Evolutionary conservation across 2,888 invertebrate species (phyloP), one percentile per base, ranked within the genome.

Genomic region (Heliconius sara): DNA sequence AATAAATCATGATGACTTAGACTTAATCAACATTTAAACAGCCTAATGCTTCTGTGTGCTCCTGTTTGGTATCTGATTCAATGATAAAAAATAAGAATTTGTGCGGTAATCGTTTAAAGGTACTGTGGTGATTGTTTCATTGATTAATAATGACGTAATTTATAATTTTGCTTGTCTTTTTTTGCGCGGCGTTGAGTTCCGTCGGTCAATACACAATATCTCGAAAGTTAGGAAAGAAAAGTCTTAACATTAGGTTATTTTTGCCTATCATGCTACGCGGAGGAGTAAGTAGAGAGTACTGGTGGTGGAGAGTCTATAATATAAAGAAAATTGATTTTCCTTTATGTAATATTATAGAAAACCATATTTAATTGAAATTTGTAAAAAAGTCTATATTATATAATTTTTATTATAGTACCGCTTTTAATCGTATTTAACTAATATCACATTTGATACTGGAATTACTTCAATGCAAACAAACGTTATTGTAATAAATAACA

Each of bases 11-110:
- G n/a, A 16, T 60, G 34, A 39, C 16, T 22, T 30, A 22, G 7
- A 60, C 16, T 60, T 34, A 73, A 34, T 73, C 60, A 39, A 60
- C 25, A 73, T 60, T 34, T 30, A 30, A 72, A 68, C 25, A 34
- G n/a, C 68, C 72, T 72, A 72, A 39, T 60, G 10, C 73, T 34
- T 52, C 52, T 30, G 13, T 16, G n/a, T 39, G 60, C 73, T 73
- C 22, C 60, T 39, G 60, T 60, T n/a, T 39, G 13, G 39, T 73
- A 73, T 60, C 34, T n/a, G 9, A 60, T 34, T 60, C 30, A 57
- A 60, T 25, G 6, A 60, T 34, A 73, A 60, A 60, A 60, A 60
- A n/a, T n/a, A 60, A 60, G 12, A 57, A n/a, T 16, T n/a, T 60
- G 39, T 7, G n/a, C n/a, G 57, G 34, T 73, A 34, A 30, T 52